Evolutionary conservation across 2,888 invertebrate species (phyloP).

Genomic region (Axea sp.): DNA sequence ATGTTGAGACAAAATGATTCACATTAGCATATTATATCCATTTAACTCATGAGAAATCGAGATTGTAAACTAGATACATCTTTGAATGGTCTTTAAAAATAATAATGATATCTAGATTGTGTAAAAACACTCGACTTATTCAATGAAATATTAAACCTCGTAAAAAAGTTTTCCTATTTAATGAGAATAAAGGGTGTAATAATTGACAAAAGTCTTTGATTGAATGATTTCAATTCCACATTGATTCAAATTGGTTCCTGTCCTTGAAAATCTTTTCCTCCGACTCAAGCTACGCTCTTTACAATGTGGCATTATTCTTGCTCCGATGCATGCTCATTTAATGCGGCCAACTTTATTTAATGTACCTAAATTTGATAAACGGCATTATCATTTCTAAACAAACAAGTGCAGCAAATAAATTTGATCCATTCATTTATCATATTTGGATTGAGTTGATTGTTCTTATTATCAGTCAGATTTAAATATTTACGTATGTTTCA

Average conservation of each 20-base stretch:
- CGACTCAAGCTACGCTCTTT: conserved; percentile 37
- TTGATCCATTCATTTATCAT: conserved; percentile 21
- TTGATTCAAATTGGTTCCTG: conserved; percentile 65
- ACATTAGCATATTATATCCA: conserved; percentile 10
- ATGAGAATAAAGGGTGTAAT: conserved; percentile 60
- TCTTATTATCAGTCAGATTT: neutral
- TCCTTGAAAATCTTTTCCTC: conserved; percentile 68
- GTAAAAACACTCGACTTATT: conserved; percentile 6
- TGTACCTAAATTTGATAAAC: conserved; percentile 26
- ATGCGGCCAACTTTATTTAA: conserved; percentile 27
- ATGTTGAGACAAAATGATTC: conserved; percentile 3
- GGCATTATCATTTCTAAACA: conserved; percentile 31
- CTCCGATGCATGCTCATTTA: conserved; percentile 42
- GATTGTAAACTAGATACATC: neutral
- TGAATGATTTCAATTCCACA: conserved; percentile 67
- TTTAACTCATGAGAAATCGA: conserved; percentile 3
- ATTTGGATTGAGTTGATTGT: conserved; percentile 3
- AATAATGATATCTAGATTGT: conserved; percentile 4
- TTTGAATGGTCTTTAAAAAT: conserved; percentile 3
- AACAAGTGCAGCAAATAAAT: conserved; percentile 10
- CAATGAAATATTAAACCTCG: conserved; percentile 28
- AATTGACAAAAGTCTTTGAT: conserved; percentile 67
- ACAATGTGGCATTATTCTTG: conserved; percentile 23
- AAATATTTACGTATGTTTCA: no score
- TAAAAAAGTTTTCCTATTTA: conserved; percentile 61